Base-by-base conservation (phyloP, 1,140 invertebrate species). In the Varroa destructor region DNA sequence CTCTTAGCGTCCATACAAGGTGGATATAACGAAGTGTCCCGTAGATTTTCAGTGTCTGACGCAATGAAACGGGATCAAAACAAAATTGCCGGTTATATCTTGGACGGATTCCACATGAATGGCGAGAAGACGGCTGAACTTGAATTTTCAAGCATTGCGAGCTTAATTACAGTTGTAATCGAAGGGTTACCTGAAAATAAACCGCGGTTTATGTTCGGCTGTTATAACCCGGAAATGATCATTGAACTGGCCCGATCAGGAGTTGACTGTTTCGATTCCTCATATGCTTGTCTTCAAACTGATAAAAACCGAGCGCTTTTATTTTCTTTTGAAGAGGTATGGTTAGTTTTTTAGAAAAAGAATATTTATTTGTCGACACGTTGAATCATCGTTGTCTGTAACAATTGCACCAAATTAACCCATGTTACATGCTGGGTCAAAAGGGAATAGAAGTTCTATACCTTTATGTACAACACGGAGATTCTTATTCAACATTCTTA, bases 191-290 rank as follows among this genome's bases (percentile, higher is more conserved):
- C 88, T 1, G 75, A 77, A 25, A 84, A 85, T 73, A 87, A 86
- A 81, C 79, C 86, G 54, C 79, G 83, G 77, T 78, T 86, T 71
- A 83, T 86, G 76, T 84, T 85, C 75, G 87, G 87, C 42, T 82
- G 85, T 57, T 89, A 85, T 82, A 85, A 82, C 78, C 88, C 88
- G n/a, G 74, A 82, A 42, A 78, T 81, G 40, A 79, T 87, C 70
- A 76, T 90, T 55, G 79, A 85, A 73, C 81, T 89, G 6, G 79
- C 89, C n/a, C 79, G 84, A 51, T 72, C 83, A 57, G 88, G 88
- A 55, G 79, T 90, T n/a, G 89, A 91, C 81, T 77, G 90, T n/a
- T 90, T 90, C 79, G 88, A 90, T 79, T 86, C 86, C 1, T 86
- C 88, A 0, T 89, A 87, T 80, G 82, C 84, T 71, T 86, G 82